phyloP scores from a whole-genome alignment of 2,888 invertebrate species.

The Drosophila falleni region DNA sequence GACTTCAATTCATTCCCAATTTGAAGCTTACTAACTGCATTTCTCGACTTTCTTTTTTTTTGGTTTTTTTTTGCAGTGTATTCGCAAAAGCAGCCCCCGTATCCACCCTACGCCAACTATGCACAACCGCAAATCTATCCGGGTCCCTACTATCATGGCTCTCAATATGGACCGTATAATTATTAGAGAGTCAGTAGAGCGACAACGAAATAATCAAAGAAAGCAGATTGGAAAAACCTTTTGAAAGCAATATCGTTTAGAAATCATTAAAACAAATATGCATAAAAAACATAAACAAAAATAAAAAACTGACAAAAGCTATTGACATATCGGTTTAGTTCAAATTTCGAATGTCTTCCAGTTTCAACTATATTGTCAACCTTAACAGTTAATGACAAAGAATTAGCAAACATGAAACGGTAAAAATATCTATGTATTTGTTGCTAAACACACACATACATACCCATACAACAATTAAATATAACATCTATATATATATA shows the following conservation, averaged over 20 bases:
- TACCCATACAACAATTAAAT: constrained; percentile 25
- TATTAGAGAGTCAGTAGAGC: constrained; percentile 87
- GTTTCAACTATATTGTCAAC: constrained; percentile 31
- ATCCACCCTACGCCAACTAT: constrained; percentile 93
- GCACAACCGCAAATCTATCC: constrained; percentile 93
- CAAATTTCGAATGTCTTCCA: constrained; percentile 29
- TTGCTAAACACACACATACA: constrained; percentile 20
- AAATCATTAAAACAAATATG: constrained; percentile 25
- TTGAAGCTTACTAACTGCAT: not conserved
- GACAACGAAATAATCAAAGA: constrained; percentile 26
- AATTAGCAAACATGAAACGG: constrained; percentile 18
- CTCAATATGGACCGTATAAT: constrained; percentile 97
- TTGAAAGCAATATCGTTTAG: constrained; percentile 45
- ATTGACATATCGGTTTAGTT: constrained; percentile 18
- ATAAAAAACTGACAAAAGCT: constrained; percentile 14
- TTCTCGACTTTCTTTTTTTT: not conserved
- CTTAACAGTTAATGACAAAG: constrained; percentile 39
- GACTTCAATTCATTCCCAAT: not conserved
- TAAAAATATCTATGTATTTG: constrained; percentile 1
- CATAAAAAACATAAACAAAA: not conserved
- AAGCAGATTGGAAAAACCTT: constrained; percentile 24
- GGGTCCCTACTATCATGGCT: constrained; percentile 95
- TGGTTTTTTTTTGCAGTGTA: constrained; percentile 89
- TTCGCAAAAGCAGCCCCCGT: constrained; percentile 96
- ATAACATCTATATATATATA: constrained; percentile 6